Evolutionary conservation across 2,888 invertebrate genomes (phyloP), one percentile per base, ranked within the genome.

Genomic region (Bruchidius siliquastri): DNA sequence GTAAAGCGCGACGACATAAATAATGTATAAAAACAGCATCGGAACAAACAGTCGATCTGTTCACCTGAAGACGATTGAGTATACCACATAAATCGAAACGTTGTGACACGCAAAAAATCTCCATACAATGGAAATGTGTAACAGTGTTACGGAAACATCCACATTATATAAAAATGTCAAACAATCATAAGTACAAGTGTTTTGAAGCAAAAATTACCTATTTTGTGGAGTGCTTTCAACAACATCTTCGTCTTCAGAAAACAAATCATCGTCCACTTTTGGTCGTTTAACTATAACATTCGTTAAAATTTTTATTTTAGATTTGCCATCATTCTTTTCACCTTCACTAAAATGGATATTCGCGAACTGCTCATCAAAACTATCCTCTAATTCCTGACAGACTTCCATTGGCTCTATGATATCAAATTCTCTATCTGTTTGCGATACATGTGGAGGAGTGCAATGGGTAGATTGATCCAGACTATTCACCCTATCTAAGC

Each of bases 191-290:
- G 8, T 8, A 26, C 26, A 26, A 8, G 8, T 2, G 8, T 4
- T 8, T 8, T 26, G 26, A 26, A 2, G 26, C 26, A 26, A 26
- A 13, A 49, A 4, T 49, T 49, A 49, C 70, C 71, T 69, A 49
- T 81, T 82, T 74, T 82, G 81, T 1, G 84, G 84, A 18, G 85
- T 84, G 2, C 79, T 80, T 75, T 84, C 83, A 2, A 85, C 81
- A 32, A 84, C 75, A 76, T 84, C n/a, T n/a, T n/a, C 83, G 3
- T 77, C 76, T 70, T 82, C 81, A 74, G 82, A 82, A 74, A 79
- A 78, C 26, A 76, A 71, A 22, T 76, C 78, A 20, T 75, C 78
- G 71, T 78, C 76, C 71, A 76, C 76, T 0, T 49, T 13, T 49
- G 3, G 49, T 32, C 72, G 30, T 68, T 69, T 21, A 26, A 21